phyloP scores from a whole-genome alignment of 2,113 vertebrate genomes.

The Carassius carassius region DNA sequence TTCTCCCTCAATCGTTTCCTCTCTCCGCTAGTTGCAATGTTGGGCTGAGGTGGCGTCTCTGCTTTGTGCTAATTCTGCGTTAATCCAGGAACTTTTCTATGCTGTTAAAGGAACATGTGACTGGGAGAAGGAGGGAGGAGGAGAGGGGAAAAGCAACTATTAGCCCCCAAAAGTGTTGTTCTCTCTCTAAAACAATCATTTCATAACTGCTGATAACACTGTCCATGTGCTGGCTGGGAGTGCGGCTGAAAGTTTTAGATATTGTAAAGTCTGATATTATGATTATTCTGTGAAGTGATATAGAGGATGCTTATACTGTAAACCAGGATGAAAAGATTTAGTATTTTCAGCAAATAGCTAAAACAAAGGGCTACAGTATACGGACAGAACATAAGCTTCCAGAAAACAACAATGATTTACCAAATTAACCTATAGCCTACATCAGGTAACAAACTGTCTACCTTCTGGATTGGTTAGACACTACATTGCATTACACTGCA shows the following conservation, averaged over 20 bases:
- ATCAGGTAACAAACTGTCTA: not conserved
- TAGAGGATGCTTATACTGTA: not conserved
- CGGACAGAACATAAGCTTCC: not conserved
- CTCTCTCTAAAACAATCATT: conserved; percentile 33
- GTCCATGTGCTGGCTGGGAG: not conserved
- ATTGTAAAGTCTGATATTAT: not conserved
- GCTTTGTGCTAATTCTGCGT: conserved; percentile 78
- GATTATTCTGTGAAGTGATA: not conserved
- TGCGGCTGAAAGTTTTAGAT: not conserved
- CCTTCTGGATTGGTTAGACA: not conserved
- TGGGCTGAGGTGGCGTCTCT: conserved; percentile 71
- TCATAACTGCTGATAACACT: conserved; percentile 13
- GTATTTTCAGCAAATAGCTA: conserved; percentile 2
- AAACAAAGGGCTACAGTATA: conserved; percentile 9
- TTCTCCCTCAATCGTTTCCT: conserved; percentile 52
- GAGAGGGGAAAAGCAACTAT: conserved; percentile 49
- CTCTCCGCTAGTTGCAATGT: conserved; percentile 60
- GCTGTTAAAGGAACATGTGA: conserved; percentile 81
- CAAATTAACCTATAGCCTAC: not conserved
- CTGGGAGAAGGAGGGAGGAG: conserved; percentile 55
- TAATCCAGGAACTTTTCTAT: conserved; percentile 83
- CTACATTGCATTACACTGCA: too few species aligned
- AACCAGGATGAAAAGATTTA: conserved; percentile 6
- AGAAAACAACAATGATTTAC: not conserved
- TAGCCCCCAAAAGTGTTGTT: conserved; percentile 62